Evolutionary conservation across 2,888 invertebrate genomes (phyloP), one percentile per base, ranked within the genome.

Genomic region (Drosophila austrosaltans): DNA sequence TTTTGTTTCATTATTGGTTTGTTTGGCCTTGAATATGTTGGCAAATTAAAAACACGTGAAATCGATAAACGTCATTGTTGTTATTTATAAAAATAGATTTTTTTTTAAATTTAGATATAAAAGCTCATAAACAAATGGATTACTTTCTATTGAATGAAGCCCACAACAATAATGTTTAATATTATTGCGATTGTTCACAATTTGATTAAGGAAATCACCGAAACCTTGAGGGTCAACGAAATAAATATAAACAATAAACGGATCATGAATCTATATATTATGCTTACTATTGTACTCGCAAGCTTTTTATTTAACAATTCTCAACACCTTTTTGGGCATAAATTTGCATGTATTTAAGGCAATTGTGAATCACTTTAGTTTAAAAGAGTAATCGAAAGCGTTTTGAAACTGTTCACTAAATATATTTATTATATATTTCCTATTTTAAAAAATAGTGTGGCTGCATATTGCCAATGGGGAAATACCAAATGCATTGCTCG

Each of bases 71-170:
- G 10, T 25, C 48, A 20, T 22, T 48, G 8, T 16, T 44, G 44
- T 44, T 44, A 44, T 44, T 44, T 48, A 48, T 48, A 48, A 48
- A 48, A 25, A 22, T 22, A 12, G 1, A 36, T 36, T 8, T 48
- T 20, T 44, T 44, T 44, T 10, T 48, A 25, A 48, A 48, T 48
- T 48, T 48, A 48, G 48, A 2, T 22, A 48, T 48, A 25, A 48
- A 25, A 48, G 48, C 48, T 25, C 48, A 25, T 48, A 48, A 48
- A 48, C 48, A 48, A 48, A 48, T 62, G 39, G 53, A 53, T 42
- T 22, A 42, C 28, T 8, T 20, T 22, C 25, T 48, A 25, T 12
- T 25, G 44, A 48, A 48, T 48, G 8, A 48, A 48, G 22, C 22
- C 22, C 44, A 48, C 10, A 48, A 48, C 48, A 44, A 48, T 2